phyloP scores from a whole-genome alignment of 1,140 invertebrate species.

The Drosophila aff. region DNA sequence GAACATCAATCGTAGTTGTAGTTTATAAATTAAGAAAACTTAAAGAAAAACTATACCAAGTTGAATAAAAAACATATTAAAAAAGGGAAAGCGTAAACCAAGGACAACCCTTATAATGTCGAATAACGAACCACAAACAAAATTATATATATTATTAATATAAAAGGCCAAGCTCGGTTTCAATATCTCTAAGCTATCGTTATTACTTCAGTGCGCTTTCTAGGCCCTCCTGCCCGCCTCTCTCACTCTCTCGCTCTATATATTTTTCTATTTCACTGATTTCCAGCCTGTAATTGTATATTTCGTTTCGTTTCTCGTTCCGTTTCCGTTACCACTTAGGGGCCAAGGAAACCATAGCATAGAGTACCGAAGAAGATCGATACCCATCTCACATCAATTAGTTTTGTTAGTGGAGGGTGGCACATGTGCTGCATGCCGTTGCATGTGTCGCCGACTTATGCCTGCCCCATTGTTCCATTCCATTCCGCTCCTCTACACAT shows the following conservation, averaged over 20 bases:
- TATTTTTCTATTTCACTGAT: conserved; percentile 14
- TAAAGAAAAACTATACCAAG: conserved; percentile 23
- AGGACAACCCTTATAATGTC: conserved; percentile 7
- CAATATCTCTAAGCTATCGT: conserved; percentile 35
- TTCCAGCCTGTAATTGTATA: conserved; percentile 18
- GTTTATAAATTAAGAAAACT: conserved; percentile 34
- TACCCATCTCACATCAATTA: conserved; percentile 4
- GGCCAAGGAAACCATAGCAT: conserved; percentile 3
- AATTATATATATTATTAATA: background rate
- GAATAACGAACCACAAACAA: background rate
- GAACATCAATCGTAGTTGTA: conserved; percentile 61
- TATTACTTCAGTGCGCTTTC: conserved; percentile 19
- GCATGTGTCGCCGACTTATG: conserved; percentile 27
- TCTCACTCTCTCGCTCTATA: conserved; percentile 17
- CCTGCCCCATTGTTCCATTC: conserved; percentile 6
- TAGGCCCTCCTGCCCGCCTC: conserved; percentile 6
- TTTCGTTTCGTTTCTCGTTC: conserved; percentile 40
- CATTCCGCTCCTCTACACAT: background rate
- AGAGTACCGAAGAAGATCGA: background rate
- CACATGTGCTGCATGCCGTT: conserved; percentile 51
- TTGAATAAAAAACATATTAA: conserved; percentile 1
- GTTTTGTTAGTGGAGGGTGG: conserved; percentile 23
- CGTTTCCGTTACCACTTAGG: background rate
- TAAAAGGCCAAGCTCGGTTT: conserved; percentile 12
- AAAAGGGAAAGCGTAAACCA: conserved; percentile 12